These are phyloP conservation scores for Agrenia bidenticulata DNA, from an alignment of 2,888 invertebrate species.

Conservation along the genomic window DNA sequence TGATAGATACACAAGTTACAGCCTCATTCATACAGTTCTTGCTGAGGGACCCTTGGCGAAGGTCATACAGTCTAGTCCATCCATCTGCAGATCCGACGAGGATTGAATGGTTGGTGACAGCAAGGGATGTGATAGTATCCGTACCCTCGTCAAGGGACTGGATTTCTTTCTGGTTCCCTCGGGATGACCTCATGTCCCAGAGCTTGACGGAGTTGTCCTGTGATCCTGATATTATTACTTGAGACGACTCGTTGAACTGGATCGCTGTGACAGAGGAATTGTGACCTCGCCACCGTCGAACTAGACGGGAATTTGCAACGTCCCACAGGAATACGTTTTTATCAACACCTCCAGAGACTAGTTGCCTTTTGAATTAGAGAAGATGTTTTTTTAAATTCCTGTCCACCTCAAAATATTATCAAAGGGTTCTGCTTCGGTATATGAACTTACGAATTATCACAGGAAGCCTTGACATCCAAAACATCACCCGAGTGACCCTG, in stretches of 20 bases:
- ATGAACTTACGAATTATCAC: constrained; percentile 69
- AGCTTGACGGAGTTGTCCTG: constrained; percentile 88
- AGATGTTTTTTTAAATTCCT: background rate
- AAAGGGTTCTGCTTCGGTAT: background rate
- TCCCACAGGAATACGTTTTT: constrained; percentile 95
- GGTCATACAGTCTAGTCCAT: constrained; percentile 82
- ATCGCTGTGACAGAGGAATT: constrained; percentile 83
- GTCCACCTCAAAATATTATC: constrained; percentile 31
- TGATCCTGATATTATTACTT: constrained; percentile 83
- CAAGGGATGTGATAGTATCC: constrained; percentile 65
- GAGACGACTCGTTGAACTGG: constrained; percentile 86
- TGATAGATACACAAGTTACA: constrained; percentile 75
- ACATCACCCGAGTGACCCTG: constrained; percentile 78
- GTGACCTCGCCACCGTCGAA: constrained; percentile 83
- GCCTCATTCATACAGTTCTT: constrained; percentile 83
- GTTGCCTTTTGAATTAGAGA: constrained; percentile 56
- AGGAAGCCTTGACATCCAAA: constrained; percentile 77
- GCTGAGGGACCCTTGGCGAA: constrained; percentile 78
- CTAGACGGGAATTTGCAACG: constrained; percentile 83
- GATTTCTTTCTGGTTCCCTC: constrained; percentile 37
- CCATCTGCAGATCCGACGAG: constrained; percentile 87
- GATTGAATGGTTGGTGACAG: constrained; percentile 84
- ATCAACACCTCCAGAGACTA: constrained; percentile 86
- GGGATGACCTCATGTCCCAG: constrained; percentile 75
- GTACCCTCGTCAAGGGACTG: constrained; percentile 82